Percentiles rank a stretch among this genome's conserved stretches.
Conservation (phyloP, 1,140 invertebrate species). For the Saxidomus purpurata region DNA sequence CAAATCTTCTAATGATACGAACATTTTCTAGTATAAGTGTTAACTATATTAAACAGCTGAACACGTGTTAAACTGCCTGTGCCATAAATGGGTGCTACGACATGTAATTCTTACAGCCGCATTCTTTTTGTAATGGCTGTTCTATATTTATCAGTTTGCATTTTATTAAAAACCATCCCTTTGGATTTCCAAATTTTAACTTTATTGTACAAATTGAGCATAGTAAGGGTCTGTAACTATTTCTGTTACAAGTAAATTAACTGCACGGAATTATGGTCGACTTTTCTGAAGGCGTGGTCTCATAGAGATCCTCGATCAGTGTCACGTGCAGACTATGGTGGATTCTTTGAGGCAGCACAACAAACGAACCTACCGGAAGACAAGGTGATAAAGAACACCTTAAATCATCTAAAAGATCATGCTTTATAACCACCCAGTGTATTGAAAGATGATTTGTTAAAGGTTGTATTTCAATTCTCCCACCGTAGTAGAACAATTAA, state of each 20-base stretch:
- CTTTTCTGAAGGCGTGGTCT: background rate
- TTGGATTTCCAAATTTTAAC: background rate
- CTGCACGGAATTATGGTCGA: constrained; percentile 2
- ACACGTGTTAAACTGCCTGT: background rate
- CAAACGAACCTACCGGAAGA: background rate
- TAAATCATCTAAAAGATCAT: no score
- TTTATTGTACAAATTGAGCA: background rate
- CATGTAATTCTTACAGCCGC: background rate
- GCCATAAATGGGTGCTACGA: background rate
- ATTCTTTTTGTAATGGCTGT: no score
- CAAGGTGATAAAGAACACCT: background rate
- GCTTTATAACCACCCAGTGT: no score
- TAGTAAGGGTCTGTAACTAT: background rate
- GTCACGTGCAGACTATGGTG: background rate
- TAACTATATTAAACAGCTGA: background rate
- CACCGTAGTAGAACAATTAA: no score
- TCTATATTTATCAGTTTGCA: background rate
- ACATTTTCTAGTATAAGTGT: background rate
- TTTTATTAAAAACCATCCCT: no score
- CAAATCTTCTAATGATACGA: background rate
- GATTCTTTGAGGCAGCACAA: background rate
- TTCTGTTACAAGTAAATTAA: background rate
- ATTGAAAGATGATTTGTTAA: no score
- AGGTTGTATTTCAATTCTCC: no score
- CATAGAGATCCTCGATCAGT: constrained; percentile 2